Percentiles rank a stretch among this genome's conserved stretches.
Conservation (phyloP, 2,113 vertebrate genomes). For the Leucosticte australis region DNA sequence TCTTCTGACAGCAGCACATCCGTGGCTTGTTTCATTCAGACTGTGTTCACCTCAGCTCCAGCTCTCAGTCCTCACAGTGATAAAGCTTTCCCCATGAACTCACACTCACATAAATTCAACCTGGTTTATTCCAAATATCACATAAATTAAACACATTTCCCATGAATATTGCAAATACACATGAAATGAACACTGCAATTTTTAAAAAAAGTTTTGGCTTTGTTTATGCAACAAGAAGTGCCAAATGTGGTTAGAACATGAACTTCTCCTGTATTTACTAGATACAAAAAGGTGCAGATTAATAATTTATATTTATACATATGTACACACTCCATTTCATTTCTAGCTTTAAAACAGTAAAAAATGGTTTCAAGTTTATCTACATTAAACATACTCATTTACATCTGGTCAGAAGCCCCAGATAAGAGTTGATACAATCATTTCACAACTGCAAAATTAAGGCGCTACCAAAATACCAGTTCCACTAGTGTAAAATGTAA, state of each 20-base stretch:
- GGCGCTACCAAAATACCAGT: conserved; percentile 65
- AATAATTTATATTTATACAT: conserved; percentile 69
- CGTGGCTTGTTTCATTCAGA: background rate
- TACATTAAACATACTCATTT: conserved; percentile 64
- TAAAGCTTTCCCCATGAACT: background rate
- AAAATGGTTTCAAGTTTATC: conserved; percentile 71
- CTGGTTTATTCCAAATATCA: conserved; percentile 71
- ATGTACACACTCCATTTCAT: conserved; percentile 52
- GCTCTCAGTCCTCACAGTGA: background rate
- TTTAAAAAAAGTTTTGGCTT: conserved; percentile 69
- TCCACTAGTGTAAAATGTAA: conserved; percentile 54
- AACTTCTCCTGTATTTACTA: conserved; percentile 61
- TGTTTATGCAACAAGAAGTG: conserved; percentile 66
- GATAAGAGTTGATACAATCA: conserved; percentile 73
- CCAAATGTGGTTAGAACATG: conserved; percentile 67
- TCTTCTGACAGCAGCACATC: background rate
- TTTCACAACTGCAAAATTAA: conserved; percentile 71
- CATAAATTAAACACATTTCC: conserved; percentile 71
- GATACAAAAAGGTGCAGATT: conserved; percentile 67
- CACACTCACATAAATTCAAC: conserved; percentile 48
- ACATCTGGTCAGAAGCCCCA: conserved; percentile 65
- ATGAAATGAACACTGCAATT: conserved; percentile 63
- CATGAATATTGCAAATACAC: conserved; percentile 70
- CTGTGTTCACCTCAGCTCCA: accelerated
- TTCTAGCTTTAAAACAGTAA: conserved; percentile 70